Conservation (phyloP, 2,797 vertebrate genomes). For the Trachurus trachurus region DNA sequence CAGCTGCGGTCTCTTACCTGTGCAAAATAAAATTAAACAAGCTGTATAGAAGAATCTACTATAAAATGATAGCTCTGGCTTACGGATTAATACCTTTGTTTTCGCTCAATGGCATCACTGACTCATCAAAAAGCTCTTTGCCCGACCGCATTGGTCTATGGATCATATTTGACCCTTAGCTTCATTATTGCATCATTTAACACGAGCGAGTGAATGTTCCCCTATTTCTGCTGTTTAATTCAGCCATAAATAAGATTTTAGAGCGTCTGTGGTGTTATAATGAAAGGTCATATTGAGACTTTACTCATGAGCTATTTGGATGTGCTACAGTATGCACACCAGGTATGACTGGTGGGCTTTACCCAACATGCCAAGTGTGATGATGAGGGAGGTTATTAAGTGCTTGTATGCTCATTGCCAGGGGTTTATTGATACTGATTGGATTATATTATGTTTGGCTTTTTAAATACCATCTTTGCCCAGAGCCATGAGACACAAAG, state of each 20-base stretch:
- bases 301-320: constrained; percentile 63
- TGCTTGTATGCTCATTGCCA: constrained; percentile 43
- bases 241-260: constrained; percentile 76
- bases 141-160: constrained; percentile 48
- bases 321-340: constrained; percentile 12
- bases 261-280: constrained; percentile 56
- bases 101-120: constrained; percentile 72
- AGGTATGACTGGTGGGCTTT: constrained; percentile 66
- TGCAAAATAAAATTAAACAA: constrained; percentile 68
- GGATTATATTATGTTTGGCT: constrained; percentile 64
- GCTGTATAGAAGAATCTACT: constrained; percentile 65
- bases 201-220: constrained; percentile 65
- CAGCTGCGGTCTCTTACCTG: constrained; percentile 76
- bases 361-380: constrained; percentile 57
- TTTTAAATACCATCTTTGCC: constrained; percentile 50
- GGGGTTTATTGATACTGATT: constrained; percentile 60
- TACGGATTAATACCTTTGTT: constrained; percentile 68
- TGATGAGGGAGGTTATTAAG: constrained; percentile 54
- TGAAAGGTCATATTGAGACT: constrained; percentile 64
- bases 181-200: constrained; percentile 68
- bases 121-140: constrained; percentile 61
- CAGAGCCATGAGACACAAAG: constrained; percentile 39
- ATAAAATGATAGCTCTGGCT: constrained; percentile 64
- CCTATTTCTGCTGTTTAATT: constrained; percentile 77
- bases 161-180: constrained; percentile 65